These are phyloP conservation scores for Rana temporaria DNA, from an alignment of 2,113 vertebrate genomes.

Conservation along the genomic window DNA sequence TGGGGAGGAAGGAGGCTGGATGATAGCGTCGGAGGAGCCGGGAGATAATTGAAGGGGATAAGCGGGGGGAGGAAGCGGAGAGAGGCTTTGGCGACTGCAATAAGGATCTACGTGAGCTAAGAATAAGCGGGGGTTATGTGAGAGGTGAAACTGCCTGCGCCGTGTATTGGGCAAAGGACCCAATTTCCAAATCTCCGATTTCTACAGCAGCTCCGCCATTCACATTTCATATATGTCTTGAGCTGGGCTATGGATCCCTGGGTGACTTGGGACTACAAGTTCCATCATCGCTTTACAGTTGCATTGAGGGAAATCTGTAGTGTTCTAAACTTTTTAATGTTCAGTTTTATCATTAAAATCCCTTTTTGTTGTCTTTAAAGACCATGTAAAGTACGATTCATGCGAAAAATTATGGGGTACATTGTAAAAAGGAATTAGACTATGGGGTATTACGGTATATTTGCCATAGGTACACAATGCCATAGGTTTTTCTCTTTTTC, in stretches of 20 bases:
- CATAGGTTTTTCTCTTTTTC: too few relatives aligned
- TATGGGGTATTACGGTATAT: too few relatives aligned
- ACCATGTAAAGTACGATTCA: too few relatives aligned
- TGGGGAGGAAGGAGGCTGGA: slow-evolving; percentile 21
- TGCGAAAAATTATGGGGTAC: too few relatives aligned
- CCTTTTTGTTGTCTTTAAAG: too few relatives aligned
- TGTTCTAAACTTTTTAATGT: too few relatives aligned
- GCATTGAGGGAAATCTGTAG: not conserved
- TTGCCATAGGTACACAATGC: too few relatives aligned
- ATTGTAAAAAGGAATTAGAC: too few relatives aligned
- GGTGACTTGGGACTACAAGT: not conserved
- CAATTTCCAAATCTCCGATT: not conserved
- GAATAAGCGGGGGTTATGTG: not conserved
- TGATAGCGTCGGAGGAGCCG: slow-evolving; percentile 46
- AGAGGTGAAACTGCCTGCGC: not conserved
- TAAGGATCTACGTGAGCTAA: slow-evolving; percentile 37
- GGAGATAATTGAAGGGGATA: slow-evolving; percentile 10
- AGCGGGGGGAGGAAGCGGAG: slow-evolving; percentile 36
- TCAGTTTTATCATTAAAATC: too few relatives aligned
- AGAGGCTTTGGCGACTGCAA: slow-evolving; percentile 40
- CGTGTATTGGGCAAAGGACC: rapidly evolving
- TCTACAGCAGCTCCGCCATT: not conserved
- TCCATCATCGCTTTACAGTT: not conserved
- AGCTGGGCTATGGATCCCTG: not conserved
- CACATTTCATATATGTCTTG: not conserved